Evolutionary conservation across 1,140 invertebrate species (phyloP).

Genomic region (Sycobia sp.): DNA sequence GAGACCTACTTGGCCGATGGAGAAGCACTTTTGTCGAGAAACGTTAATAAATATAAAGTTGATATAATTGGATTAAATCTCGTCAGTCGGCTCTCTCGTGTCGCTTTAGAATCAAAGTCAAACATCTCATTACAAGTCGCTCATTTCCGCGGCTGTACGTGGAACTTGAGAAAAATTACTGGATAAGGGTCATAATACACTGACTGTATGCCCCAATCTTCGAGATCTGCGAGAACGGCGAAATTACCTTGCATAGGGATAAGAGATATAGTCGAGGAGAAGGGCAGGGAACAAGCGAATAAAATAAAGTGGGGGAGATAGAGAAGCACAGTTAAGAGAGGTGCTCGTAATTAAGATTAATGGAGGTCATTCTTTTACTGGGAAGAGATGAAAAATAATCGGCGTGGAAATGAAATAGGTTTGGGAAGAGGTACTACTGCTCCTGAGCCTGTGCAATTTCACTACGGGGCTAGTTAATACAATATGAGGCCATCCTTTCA

Average conservation of each 20-base stretch:
- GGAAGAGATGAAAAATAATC: conserved; percentile 25
- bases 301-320: not conserved
- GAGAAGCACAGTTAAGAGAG: too few species aligned
- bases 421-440: not conserved
- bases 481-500: not conserved
- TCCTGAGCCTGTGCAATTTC: conserved; percentile 9
- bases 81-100: not conserved
- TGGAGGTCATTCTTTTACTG: conserved; percentile 18
- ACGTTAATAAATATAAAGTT: conserved; percentile 14
- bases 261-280: not conserved
- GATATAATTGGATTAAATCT: conserved; percentile 20
- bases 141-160: too few species aligned
- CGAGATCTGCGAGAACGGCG: not conserved
- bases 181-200: too few species aligned
- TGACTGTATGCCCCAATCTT: not conserved
- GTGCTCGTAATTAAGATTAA: conserved; percentile 36
- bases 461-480: conserved; percentile 7
- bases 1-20: conserved; percentile 1
- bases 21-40: not conserved
- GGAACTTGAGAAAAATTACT: too few species aligned
- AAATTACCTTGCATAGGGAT: not conserved
- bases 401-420: conserved; percentile 24
- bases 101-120: not conserved
- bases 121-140: conserved; percentile 17
- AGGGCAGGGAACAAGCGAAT: too few species aligned